These are phyloP conservation scores for Dione vanillae DNA, from an alignment of 2,888 invertebrate genomes.

Conservation along the genomic window DNA sequence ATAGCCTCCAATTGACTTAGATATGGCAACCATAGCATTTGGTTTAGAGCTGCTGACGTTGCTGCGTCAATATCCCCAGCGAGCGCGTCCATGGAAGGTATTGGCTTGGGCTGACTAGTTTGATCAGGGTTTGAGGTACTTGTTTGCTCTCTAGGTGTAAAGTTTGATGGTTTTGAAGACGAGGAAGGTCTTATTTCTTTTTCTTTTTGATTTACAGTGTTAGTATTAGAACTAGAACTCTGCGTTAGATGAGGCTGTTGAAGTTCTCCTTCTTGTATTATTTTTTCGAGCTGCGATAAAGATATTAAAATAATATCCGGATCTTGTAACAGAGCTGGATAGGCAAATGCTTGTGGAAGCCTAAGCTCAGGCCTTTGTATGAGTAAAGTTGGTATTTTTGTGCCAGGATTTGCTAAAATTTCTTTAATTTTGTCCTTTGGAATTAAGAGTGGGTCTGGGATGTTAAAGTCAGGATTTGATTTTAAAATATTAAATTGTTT, in stretches of 20 bases:
- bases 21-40: conserved; percentile 91
- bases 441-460: conserved; percentile 92
- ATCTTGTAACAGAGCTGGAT: conserved; percentile 89
- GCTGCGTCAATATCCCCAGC: conserved; percentile 88
- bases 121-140: conserved; percentile 53
- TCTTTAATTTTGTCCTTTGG: conserved; percentile 90
- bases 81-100: conserved; percentile 73
- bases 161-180: conserved; percentile 50
- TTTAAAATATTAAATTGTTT: conserved; percentile 89
- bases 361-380: conserved; percentile 89
- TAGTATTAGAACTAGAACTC: conserved; percentile 52
- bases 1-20: conserved; percentile 85
- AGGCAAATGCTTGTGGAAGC: conserved; percentile 89
- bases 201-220: conserved; percentile 48
- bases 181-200: conserved; percentile 58
- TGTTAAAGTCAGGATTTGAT: conserved; percentile 86
- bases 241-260: not conserved
- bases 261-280: conserved; percentile 80
- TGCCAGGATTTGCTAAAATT: conserved; percentile 88
- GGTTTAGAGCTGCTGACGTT: conserved; percentile 87
- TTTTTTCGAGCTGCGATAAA: conserved; percentile 88
- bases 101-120: conserved; percentile 61
- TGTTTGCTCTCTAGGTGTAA: conserved; percentile 57
- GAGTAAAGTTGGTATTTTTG: conserved; percentile 90
- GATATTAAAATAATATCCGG: conserved; percentile 92